phyloP scores from a whole-genome alignment of 1,140 invertebrate genomes.

The Tyrophagus putrescentiae region DNA sequence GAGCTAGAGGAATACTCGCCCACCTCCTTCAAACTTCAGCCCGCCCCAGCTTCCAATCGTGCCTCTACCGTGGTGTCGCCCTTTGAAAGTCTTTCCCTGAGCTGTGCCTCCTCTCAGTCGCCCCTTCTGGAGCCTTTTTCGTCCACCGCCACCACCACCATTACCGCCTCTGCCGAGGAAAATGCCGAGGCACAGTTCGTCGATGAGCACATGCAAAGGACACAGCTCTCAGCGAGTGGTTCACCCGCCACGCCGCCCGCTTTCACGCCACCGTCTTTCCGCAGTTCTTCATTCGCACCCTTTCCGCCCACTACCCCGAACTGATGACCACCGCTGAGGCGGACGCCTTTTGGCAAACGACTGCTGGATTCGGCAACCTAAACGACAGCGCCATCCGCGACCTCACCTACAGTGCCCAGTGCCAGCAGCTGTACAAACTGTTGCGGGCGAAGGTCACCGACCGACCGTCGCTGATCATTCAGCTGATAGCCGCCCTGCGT shows the following conservation, averaged over 20 bases:
- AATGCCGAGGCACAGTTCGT: too few species aligned
- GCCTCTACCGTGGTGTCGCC: too few species aligned
- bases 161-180: too few species aligned
- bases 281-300: background rate
- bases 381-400: background rate
- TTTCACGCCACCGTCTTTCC: conserved; percentile 23
- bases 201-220: too few species aligned
- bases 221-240: too few species aligned
- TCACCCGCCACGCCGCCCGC: background rate
- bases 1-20: too few species aligned
- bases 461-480: background rate
- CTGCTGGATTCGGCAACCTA: background rate
- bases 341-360: background rate
- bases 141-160: too few species aligned
- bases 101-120: too few species aligned
- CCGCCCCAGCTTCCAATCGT: too few species aligned
- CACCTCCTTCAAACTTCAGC: too few species aligned
- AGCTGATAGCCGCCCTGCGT: background rate
- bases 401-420: background rate
- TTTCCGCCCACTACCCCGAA: background rate
- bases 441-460: background rate
- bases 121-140: too few species aligned
- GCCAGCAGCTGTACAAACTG: background rate
- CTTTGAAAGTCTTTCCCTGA: too few species aligned
- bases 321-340: background rate